phyloP scores from a whole-genome alignment of 2,797 vertebrate genomes.

The Epinephelus coioides region DNA sequence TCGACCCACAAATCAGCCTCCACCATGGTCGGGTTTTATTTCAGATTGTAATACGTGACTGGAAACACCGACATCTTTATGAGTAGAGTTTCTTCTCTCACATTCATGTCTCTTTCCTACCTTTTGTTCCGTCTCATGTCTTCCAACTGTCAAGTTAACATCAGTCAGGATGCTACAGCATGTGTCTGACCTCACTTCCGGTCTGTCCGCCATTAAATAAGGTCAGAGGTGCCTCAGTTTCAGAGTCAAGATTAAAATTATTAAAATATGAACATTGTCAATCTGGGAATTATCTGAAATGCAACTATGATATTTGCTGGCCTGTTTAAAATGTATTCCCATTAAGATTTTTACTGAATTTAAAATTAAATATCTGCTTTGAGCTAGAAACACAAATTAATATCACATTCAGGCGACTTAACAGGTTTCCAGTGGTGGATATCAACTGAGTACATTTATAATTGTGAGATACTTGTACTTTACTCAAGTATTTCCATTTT shows the following conservation, averaged over 20 bases:
- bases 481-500: too few species aligned
- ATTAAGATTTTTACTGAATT: too few species aligned
- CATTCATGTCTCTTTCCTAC: neutral
- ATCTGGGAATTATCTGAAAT: neutral
- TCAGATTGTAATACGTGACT: neutral
- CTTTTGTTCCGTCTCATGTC: neutral
- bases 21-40: neutral
- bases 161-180: neutral
- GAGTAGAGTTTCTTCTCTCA: rapidly evolving
- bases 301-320: too few species aligned
- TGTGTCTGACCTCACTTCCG: slow-evolving; percentile 9
- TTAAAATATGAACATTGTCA: neutral
- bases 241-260: neutral
- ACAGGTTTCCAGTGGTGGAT: too few species aligned
- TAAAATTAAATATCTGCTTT: too few species aligned
- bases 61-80: rapidly evolving
- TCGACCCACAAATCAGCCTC: rapidly evolving
- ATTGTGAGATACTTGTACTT: too few species aligned
- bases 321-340: too few species aligned
- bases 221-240: neutral
- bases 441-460: too few species aligned
- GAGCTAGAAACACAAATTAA: too few species aligned
- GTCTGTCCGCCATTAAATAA: neutral
- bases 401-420: too few species aligned
- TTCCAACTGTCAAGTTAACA: neutral